phyloP scores from a whole-genome alignment of 35 echinoderm and acorn worm species.

The Stichopus chloronotus region DNA sequence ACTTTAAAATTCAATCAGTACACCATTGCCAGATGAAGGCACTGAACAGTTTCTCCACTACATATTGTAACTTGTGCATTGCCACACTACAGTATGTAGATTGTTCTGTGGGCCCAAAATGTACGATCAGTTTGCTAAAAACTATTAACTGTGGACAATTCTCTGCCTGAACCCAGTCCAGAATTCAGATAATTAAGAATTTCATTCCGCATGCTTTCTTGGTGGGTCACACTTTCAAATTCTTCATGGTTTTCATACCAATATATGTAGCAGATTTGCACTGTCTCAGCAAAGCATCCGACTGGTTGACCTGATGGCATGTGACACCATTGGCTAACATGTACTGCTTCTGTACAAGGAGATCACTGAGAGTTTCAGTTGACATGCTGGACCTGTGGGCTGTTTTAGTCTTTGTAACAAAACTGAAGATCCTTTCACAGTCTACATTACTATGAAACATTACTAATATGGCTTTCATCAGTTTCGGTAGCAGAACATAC shows the following conservation, averaged over 20 bases:
- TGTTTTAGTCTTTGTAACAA: slow-evolving; percentile 53
- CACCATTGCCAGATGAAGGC: background rate
- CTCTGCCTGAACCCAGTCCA: slow-evolving; percentile 6
- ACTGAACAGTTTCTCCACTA: too few species aligned
- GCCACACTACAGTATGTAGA: background rate
- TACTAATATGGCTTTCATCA: slow-evolving; percentile 57
- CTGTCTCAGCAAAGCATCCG: background rate
- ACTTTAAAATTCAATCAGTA: background rate
- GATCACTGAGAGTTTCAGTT: slow-evolving; percentile 16
- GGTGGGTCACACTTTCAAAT: background rate
- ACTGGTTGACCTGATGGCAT: slow-evolving; percentile 8
- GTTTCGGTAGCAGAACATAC: slow-evolving; percentile 32
- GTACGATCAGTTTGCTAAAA: background rate
- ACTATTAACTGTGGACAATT: background rate
- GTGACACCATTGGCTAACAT: slow-evolving; percentile 30
- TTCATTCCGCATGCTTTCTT: slow-evolving; percentile 25
- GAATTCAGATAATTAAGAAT: background rate
- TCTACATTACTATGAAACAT: slow-evolving; percentile 67
- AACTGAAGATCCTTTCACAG: slow-evolving; percentile 66
- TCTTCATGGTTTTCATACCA: background rate
- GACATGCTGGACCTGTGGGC: slow-evolving; percentile 9
- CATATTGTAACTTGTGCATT: too few species aligned
- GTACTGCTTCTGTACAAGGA: slow-evolving; percentile 18
- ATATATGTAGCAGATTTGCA: slow-evolving; percentile 22
- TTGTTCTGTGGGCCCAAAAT: slow-evolving; percentile 2